Evolutionary conservation across 2,797 vertebrate species (phyloP).

Genomic region (Crypturellus tataupa): DNA sequence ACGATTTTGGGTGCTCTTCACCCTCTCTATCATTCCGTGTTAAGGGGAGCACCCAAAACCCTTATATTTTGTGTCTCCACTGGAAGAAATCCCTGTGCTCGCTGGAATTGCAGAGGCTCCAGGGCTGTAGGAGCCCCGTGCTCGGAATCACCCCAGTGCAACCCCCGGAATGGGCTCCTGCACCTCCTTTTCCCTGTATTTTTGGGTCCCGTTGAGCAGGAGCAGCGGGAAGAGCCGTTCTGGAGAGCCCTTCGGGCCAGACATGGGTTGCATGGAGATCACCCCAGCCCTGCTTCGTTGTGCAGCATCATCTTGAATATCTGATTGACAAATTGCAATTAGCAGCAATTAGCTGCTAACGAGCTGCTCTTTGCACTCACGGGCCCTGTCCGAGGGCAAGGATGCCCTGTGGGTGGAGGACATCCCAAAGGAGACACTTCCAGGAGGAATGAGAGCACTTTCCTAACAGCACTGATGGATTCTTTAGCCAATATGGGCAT

Average conservation of each 20-base stretch:
- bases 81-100: not conserved
- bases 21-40: not conserved
- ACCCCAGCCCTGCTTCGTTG: not conserved
- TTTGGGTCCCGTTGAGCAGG: not conserved
- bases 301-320: not conserved
- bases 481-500: not conserved
- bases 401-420: not conserved
- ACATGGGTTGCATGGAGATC: not conserved
- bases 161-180: too few species aligned
- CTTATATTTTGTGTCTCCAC: accelerated
- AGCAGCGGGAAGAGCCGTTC: not conserved
- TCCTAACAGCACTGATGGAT: not conserved
- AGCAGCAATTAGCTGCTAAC: not conserved
- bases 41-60: not conserved
- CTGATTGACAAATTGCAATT: not conserved
- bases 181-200: not conserved
- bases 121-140: too few species aligned
- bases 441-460: accelerated
- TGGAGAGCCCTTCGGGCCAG: not conserved
- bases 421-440: not conserved
- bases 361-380: not conserved
- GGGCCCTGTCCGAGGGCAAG: not conserved
- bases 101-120: too few species aligned
- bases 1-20: not conserved
- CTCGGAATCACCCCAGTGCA: too few species aligned